These are phyloP conservation scores for Chloropsis cyanopogon DNA, from an alignment of 2,113 vertebrate genomes.

Conservation along the genomic window DNA sequence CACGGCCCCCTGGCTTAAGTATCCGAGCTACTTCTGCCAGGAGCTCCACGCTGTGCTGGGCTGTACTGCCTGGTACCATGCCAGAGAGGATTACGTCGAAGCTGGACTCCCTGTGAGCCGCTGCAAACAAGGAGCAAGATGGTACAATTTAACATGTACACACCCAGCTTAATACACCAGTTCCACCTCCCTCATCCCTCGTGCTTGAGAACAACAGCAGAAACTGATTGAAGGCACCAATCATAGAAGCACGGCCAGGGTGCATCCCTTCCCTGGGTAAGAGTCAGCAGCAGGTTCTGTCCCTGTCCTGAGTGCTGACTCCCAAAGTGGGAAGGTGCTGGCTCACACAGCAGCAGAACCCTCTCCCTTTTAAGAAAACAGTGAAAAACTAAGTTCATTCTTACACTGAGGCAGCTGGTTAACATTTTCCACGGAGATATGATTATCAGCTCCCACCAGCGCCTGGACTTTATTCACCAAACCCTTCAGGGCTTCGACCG, in stretches of 20 bases:
- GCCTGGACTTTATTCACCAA: conserved; percentile 73
- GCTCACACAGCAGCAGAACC: neutral
- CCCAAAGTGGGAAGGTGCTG: neutral
- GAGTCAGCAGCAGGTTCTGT: neutral
- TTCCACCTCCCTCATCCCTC: neutral
- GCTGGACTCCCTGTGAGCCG: conserved; percentile 81
- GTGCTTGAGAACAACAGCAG: neutral
- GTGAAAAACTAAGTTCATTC: neutral
- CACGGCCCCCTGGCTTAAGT: conserved; percentile 84
- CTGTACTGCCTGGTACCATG: conserved; percentile 74
- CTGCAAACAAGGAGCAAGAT: conserved; percentile 58
- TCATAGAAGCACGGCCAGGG: rapidly evolving
- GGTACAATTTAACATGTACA: neutral
- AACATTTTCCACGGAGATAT: conserved; percentile 83
- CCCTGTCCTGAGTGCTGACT: neutral
- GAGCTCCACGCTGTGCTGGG: conserved; percentile 76
- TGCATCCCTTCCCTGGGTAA: neutral
- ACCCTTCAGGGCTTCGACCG: conserved; percentile 66
- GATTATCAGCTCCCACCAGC: conserved; percentile 70
- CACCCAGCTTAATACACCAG: neutral
- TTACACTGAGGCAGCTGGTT: conserved; percentile 83
- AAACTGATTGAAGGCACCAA: neutral
- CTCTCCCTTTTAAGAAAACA: neutral
- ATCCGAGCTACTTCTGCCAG: conserved; percentile 87
- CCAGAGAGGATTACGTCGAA: conserved; percentile 85